Evolutionary conservation across 2,888 invertebrate genomes (phyloP).

Genomic region (Plebejus anna): DNA sequence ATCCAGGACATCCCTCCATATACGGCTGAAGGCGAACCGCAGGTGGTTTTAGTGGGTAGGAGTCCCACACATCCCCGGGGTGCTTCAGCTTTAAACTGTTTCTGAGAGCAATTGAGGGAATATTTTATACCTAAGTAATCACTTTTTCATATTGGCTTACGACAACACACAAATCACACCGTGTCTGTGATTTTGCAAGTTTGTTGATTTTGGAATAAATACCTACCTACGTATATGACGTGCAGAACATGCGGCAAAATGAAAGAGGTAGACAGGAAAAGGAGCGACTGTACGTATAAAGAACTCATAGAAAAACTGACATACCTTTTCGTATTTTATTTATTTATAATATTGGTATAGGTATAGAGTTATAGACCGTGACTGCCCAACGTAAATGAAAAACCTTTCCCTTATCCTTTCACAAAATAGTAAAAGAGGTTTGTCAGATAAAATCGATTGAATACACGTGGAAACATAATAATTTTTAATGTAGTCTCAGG

Average conservation of each 20-base stretch:
- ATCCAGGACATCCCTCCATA: no score
- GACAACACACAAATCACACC: no score
- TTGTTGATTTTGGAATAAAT: background rate
- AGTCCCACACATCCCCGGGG: background rate
- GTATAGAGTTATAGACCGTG: background rate
- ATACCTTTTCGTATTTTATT: no score
- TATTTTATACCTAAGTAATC: background rate
- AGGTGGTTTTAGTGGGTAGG: background rate
- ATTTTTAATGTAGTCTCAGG: background rate
- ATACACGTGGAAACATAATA: background rate
- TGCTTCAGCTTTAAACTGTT: background rate
- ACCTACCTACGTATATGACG: background rate
- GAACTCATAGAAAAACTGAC: background rate
- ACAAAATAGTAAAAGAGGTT: background rate
- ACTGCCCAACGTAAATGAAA: background rate
- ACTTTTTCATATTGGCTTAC: no score
- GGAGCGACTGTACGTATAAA: no score
- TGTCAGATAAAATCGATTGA: constrained; percentile 2
- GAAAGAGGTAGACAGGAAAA: no score
- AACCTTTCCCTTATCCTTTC: background rate
- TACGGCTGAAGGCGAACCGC: no score
- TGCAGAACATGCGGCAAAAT: no score
- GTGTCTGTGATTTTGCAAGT: no score
- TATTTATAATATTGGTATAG: no score
- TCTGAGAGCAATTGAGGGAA: background rate